These are phyloP conservation scores for Chanos chanos DNA, from an alignment of 2,797 vertebrate species.

Conservation along the genomic window DNA sequence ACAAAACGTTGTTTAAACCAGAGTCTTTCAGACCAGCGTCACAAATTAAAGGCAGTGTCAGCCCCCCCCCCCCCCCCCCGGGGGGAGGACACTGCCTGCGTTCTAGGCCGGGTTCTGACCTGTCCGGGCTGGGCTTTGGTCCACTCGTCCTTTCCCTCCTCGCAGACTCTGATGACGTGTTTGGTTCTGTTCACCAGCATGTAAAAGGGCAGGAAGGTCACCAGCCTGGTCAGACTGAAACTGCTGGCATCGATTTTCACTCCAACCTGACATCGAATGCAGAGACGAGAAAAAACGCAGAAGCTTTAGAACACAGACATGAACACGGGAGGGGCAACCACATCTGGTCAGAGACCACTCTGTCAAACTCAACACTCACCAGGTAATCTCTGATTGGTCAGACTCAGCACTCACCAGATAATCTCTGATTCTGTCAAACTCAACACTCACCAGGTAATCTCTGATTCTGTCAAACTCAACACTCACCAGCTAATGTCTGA, in stretches of 20 bases:
- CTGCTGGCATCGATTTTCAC: conserved; percentile 92
- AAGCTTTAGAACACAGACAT: background rate
- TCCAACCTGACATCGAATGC: conserved; percentile 74
- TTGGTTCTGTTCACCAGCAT: conserved; percentile 92
- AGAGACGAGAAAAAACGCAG: too few species aligned
- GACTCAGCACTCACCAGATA: background rate
- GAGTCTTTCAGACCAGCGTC: too few species aligned
- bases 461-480: too few species aligned
- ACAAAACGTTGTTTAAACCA: too few species aligned
- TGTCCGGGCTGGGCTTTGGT: conserved; percentile 80
- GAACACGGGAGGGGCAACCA: too few species aligned
- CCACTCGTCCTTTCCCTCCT: conserved; percentile 82
- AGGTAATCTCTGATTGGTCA: too few species aligned
- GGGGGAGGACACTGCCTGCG: background rate
- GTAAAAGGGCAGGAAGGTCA: conserved; percentile 93
- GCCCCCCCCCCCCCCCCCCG: too few species aligned
- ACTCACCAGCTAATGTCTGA: too few species aligned
- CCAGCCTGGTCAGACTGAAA: conserved; percentile 95
- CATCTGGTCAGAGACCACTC: too few species aligned
- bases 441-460: too few species aligned
- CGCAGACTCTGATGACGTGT: conserved; percentile 78
- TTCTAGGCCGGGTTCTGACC: conserved; percentile 59
- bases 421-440: background rate
- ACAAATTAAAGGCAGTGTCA: too few species aligned
- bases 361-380: too few species aligned